A percentile compares a stretch with the other conserved stretches of the same genome.
Conservation (phyloP, 2,113 vertebrate species). For the Cyphomyrus plagiostoma region DNA sequence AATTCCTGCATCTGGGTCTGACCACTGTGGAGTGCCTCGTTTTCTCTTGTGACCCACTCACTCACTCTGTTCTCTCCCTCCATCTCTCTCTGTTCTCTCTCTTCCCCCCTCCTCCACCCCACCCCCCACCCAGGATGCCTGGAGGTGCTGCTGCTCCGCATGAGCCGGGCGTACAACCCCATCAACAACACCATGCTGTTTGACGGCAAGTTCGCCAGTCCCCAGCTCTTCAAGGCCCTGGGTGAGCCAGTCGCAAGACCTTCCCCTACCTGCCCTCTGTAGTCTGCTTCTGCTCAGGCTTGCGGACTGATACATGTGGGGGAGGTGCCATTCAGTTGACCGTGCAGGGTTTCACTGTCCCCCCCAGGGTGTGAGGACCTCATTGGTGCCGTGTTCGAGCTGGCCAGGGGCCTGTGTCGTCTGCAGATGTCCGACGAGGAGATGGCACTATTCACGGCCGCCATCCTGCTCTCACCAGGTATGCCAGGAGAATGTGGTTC, state of each 20-base stretch:
- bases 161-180: constrained; percentile 80
- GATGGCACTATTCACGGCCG: constrained; percentile 77
- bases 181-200: constrained; percentile 79
- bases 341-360: background rate
- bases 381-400: constrained; percentile 68
- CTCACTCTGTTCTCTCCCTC: constrained; percentile 7
- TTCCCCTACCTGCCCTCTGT: background rate
- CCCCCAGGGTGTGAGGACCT: constrained; percentile 79
- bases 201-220: constrained; percentile 73
- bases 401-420: constrained; percentile 73
- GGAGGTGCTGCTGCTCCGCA: constrained; percentile 80
- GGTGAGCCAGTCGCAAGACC: constrained; percentile 58
- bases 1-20: constrained; percentile 43
- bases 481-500: background rate
- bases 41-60: background rate
- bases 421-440: constrained; percentile 79
- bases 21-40: constrained; percentile 45
- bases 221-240: constrained; percentile 78
- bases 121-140: constrained; percentile 68
- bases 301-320: background rate
- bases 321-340: background rate
- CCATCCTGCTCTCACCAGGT: constrained; percentile 81
- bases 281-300: background rate
- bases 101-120: constrained; percentile 9
- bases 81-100: constrained; percentile 14